Evolutionary conservation across 2,113 vertebrate species (phyloP).

Genomic region (Larimichthys polyactis): DNA sequence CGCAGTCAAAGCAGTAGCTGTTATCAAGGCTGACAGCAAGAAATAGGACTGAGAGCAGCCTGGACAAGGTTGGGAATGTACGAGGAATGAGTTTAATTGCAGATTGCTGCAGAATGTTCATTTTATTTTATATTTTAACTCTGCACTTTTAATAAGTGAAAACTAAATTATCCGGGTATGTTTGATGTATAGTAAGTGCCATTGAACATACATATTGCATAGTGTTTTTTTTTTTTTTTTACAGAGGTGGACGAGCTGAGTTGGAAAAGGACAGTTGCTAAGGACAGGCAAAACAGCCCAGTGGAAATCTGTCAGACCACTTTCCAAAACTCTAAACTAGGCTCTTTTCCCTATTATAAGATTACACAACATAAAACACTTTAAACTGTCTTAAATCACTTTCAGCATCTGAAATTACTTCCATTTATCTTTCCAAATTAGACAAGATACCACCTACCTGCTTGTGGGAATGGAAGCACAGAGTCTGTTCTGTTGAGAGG

Average conservation of each 20-base stretch:
- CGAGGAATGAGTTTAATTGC: not conserved
- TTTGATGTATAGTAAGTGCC: not conserved
- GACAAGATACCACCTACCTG: constrained; percentile 64
- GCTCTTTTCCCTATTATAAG: not conserved
- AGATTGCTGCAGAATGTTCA: not conserved
- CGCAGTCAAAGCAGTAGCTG: not conserved
- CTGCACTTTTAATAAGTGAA: no score
- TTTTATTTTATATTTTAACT: no score
- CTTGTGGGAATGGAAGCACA: constrained; percentile 4
- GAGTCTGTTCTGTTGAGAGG: constrained; percentile 6
- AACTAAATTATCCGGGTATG: not conserved
- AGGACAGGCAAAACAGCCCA: not conserved
- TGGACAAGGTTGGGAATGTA: not conserved
- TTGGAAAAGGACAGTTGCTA: not conserved
- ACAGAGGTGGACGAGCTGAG: not conserved
- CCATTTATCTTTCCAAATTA: constrained; percentile 24
- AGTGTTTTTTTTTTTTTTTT: not conserved
- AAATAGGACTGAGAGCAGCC: not conserved
- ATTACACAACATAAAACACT: not conserved
- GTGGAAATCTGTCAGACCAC: not conserved
- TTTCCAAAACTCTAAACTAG: not conserved
- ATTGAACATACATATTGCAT: not conserved
- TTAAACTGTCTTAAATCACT: not conserved
- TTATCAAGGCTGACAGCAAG: constrained; percentile 1
- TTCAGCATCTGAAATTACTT: constrained; percentile 7